Evolutionary conservation across 1,140 invertebrate genomes (phyloP), one percentile per base, ranked within the genome.

Genomic region (Agrypnia vestita): DNA sequence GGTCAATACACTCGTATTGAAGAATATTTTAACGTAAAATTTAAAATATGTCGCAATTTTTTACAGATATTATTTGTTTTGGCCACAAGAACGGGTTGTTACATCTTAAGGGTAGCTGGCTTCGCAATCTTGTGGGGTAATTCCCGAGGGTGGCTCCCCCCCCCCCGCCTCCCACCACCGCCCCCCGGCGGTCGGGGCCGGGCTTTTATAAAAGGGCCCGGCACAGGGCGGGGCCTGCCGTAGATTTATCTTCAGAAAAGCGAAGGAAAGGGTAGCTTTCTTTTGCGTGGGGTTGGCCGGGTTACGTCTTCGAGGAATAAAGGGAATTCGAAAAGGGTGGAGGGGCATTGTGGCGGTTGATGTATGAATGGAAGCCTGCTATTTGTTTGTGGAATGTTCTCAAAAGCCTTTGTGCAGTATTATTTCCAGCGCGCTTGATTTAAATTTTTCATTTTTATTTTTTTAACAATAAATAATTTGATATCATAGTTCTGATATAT

Each of bases 171-270:
- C 44, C 67, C 11, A 8, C 74, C 59, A 4, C 46, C 56, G 74
- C 47, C 0, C 46, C 46, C 55, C 55, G 7, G 47, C 49, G 55
- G 35, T 43, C 56, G 10, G 55, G 73, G 56, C 12, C 13, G 73
- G 73, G 55, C 35, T 76, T 76, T 76, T 62, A 62, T 62, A 76
- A 76, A 76, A 62, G 55, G 12, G 17, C 46, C 59, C 46, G 46
- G 25, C n/a, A 13, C 44, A 12, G 73, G 73, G 55, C 59, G 55
- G 15, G 73, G 55, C 19, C n/a, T 49, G 19, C 35, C 59, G 17
- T 49, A 62, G 73, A 76, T 76, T 76, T 76, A 76, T 76, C 73
- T 76, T 13, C 55, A 76, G 73, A 74, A 74, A 56, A 44, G 35
- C 55, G 21, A 53, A 59, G 72, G 25, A 56, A 25, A 53, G 73